Percentiles rank a stretch among this genome's conserved stretches.
phyloP scores from a whole-genome alignment of 2,113 vertebrate species.

The Caranx melampygus region DNA sequence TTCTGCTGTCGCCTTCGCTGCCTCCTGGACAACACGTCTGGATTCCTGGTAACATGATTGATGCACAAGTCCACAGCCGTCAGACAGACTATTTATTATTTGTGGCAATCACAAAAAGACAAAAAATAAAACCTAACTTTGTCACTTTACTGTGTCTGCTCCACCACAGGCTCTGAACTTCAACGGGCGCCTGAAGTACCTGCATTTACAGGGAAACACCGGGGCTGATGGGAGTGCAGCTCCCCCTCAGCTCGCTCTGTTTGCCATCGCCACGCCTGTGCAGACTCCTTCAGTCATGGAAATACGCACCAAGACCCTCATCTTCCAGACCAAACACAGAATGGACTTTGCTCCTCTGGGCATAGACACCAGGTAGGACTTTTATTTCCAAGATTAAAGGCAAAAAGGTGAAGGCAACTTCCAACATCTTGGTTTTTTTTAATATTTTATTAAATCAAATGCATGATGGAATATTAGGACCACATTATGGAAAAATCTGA shows the following conservation, averaged over 20 bases:
- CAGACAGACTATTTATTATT: too few species aligned
- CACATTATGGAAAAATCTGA: too few species aligned
- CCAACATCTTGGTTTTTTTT: too few species aligned
- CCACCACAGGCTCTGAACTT: constrained; percentile 77
- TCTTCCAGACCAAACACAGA: constrained; percentile 83
- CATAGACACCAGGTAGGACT: constrained; percentile 74
- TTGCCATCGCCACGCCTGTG: constrained; percentile 74
- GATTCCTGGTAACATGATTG: constrained; percentile 79
- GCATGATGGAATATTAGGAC: too few species aligned
- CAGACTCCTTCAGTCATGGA: constrained; percentile 76
- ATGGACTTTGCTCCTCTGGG: constrained; percentile 81
- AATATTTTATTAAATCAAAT: too few species aligned
- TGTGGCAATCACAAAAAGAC: too few species aligned
- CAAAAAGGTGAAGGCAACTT: not conserved
- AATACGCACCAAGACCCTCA: constrained; percentile 73
- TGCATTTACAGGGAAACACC: constrained; percentile 63
- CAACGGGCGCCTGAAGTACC: constrained; percentile 76
- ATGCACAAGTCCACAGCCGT: too few species aligned
- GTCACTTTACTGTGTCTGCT: not conserved
- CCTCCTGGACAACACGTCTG: constrained; percentile 82
- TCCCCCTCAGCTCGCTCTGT: constrained; percentile 75
- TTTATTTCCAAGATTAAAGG: not conserved
- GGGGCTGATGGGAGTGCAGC: constrained; percentile 41
- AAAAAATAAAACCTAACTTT: too few species aligned
- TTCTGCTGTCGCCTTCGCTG: constrained; percentile 84